Conservation (phyloP, 2,888 invertebrate genomes). For the Tromatobia lineatoria region DNA sequence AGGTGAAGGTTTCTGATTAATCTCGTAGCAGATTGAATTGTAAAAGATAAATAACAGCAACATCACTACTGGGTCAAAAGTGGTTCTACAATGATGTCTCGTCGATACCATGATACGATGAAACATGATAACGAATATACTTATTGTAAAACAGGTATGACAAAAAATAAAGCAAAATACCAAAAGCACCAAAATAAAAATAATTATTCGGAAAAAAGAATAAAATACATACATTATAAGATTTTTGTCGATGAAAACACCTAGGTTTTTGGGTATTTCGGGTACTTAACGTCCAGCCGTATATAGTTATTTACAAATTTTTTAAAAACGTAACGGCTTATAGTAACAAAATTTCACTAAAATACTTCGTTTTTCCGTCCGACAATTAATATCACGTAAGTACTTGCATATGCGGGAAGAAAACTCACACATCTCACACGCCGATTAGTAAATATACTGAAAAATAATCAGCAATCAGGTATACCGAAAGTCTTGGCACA, state of each 20-base stretch:
- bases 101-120: slow-evolving; percentile 8
- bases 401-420: slow-evolving; percentile 5
- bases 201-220: slow-evolving; percentile 59
- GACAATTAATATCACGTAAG: slow-evolving; percentile 1
- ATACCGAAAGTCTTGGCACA: slow-evolving; percentile 39
- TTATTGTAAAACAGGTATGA: slow-evolving; percentile 12
- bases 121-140: slow-evolving; percentile 13
- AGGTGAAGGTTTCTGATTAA: slow-evolving; percentile 31
- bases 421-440: background rate
- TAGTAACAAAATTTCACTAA: slow-evolving; percentile 8
- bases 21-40: slow-evolving; percentile 19
- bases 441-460: background rate
- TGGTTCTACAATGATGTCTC: slow-evolving; percentile 6
- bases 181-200: slow-evolving; percentile 52
- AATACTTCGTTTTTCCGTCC: background rate
- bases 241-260: slow-evolving; percentile 22
- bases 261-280: slow-evolving; percentile 10
- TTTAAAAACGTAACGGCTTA: slow-evolving; percentile 1
- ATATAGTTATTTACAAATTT: slow-evolving; percentile 33
- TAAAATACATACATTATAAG: slow-evolving; percentile 45
- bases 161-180: slow-evolving; percentile 35
- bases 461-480: slow-evolving; percentile 10
- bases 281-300: slow-evolving; percentile 26
- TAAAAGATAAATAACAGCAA: slow-evolving; percentile 28
- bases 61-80: slow-evolving; percentile 11